phyloP scores from a whole-genome alignment of 2,888 invertebrate genomes.

The Erpobdella octoculata region DNA sequence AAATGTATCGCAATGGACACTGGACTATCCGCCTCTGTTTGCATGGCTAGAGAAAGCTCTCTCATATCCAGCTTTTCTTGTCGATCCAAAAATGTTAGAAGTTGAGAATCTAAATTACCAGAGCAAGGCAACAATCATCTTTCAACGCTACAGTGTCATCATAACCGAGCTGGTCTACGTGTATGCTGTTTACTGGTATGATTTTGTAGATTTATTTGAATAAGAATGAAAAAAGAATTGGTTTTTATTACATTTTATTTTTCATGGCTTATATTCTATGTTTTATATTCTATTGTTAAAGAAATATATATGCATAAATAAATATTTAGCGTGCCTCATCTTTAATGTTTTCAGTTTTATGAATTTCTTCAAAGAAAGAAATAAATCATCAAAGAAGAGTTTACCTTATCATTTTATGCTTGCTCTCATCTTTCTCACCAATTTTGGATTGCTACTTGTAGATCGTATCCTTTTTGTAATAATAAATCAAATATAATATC shows the following conservation, averaged over 20 bases:
- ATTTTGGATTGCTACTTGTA: slow-evolving; percentile 78
- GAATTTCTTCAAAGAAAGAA: neutral
- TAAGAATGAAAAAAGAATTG: too few species aligned
- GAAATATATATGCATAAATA: neutral
- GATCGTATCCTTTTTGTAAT: slow-evolving; percentile 61
- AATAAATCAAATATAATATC: too few species aligned
- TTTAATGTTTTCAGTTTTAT: neutral
- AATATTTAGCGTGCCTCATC: neutral
- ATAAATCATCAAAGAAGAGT: neutral
- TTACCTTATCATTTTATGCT: neutral
- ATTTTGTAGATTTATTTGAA: neutral
- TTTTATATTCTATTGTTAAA: neutral
- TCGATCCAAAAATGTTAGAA: slow-evolving; percentile 77
- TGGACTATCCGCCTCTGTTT: slow-evolving; percentile 97
- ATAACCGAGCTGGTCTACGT: slow-evolving; percentile 71
- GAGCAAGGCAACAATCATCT: slow-evolving; percentile 69
- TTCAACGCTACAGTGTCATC: slow-evolving; percentile 85
- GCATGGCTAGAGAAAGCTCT: slow-evolving; percentile 85
- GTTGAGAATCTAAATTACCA: slow-evolving; percentile 73
- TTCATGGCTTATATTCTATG: slow-evolving; percentile 12
- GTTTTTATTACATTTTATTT: too few species aligned
- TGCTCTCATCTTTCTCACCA: slow-evolving; percentile 64
- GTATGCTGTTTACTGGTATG: slow-evolving; percentile 65
- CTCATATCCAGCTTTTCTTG: slow-evolving; percentile 65
- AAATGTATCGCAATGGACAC: slow-evolving; percentile 78